Evolutionary conservation across 2,888 invertebrate genomes (phyloP).

Genomic region (Agrochola lota): DNA sequence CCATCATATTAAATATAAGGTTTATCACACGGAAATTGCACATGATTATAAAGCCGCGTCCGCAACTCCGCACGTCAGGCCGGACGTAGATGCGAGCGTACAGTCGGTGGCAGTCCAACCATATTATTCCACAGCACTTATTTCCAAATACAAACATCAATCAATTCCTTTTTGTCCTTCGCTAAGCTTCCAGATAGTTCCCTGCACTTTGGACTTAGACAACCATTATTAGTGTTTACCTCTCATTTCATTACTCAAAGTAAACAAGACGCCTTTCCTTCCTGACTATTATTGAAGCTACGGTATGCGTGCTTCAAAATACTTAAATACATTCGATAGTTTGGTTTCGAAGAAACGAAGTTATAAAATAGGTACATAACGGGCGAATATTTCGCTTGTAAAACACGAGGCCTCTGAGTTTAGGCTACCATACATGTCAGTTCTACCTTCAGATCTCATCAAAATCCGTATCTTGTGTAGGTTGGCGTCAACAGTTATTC

Average conservation of each 20-base stretch:
- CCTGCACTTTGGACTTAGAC: neutral
- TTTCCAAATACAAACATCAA: slow-evolving; percentile 3
- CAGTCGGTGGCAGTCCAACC: slow-evolving; percentile 15
- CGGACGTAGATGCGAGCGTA: neutral
- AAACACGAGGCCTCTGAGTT: neutral
- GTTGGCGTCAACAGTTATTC: neutral
- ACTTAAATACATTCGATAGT: slow-evolving; percentile 15
- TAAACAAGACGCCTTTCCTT: slow-evolving; percentile 9
- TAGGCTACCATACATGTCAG: neutral
- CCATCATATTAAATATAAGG: slow-evolving; percentile 22
- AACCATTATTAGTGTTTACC: neutral
- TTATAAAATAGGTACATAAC: slow-evolving; percentile 5
- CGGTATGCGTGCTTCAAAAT: slow-evolving; percentile 9
- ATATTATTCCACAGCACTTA: neutral
- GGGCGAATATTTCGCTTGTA: neutral
- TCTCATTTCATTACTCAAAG: slow-evolving; percentile 10
- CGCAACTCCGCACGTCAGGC: slow-evolving; percentile 6
- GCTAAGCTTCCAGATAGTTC: slow-evolving; percentile 25
- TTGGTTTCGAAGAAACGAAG: slow-evolving; percentile 13
- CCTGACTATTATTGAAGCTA: neutral
- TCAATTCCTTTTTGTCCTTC: slow-evolving; percentile 24
- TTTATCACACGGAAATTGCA: slow-evolving; percentile 58
- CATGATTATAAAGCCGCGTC: slow-evolving; percentile 35
- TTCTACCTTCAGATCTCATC: neutral
- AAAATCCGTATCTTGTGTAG: neutral